Percentiles rank a stretch among this genome's conserved stretches.
These are phyloP conservation scores for Carlito syrichta DNA, from an alignment of 2,113 vertebrate species.

Conservation along the genomic window DNA sequence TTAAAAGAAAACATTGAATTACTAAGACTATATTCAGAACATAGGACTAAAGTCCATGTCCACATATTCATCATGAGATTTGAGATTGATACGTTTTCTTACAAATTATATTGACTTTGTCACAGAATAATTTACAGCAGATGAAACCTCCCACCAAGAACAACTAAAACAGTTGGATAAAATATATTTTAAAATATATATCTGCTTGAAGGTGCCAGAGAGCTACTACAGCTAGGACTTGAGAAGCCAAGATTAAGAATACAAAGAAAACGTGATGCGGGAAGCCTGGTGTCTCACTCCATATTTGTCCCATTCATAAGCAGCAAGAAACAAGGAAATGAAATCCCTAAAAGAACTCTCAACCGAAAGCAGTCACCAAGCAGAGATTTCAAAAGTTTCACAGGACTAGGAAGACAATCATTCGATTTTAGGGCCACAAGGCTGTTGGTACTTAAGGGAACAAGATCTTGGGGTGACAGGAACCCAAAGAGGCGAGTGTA, in stretches of 20 bases:
- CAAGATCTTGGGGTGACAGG: neutral
- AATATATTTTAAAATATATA: neutral
- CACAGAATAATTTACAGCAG: neutral
- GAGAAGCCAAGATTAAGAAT: neutral
- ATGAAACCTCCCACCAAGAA: neutral
- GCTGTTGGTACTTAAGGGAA: neutral
- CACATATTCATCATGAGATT: neutral
- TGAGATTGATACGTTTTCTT: neutral
- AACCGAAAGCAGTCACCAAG: neutral
- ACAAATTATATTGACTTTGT: neutral
- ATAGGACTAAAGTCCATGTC: constrained; percentile 14
- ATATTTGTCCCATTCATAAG: neutral
- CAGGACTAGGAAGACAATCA: neutral
- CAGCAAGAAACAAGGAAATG: fast-evolving
- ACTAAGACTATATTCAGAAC: neutral
- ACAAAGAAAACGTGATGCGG: neutral
- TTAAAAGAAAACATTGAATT: constrained; percentile 2
- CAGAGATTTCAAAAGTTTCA: neutral
- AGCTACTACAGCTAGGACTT: neutral
- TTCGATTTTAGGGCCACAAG: neutral
- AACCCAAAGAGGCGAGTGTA: neutral
- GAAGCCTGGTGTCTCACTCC: neutral
- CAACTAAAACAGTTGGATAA: neutral
- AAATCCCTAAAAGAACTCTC: neutral
- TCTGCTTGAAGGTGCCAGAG: neutral